A percentile compares a stretch with the other conserved stretches of the same genome.
phyloP scores from a whole-genome alignment of 2,888 invertebrate species.

The Chloromyia formosa region DNA sequence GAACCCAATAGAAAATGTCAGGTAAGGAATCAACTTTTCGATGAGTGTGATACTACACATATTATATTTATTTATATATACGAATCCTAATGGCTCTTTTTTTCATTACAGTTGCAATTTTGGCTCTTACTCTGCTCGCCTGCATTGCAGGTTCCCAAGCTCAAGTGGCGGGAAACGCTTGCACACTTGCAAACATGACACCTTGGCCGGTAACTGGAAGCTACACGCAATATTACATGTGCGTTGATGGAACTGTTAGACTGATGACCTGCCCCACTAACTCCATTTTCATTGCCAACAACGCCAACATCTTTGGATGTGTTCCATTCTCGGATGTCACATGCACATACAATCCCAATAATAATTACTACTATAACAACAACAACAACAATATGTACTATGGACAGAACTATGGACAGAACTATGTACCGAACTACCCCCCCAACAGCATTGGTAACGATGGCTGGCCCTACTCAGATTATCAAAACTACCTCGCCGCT shows the following conservation, averaged over 20 bases:
- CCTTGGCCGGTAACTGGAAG: slow-evolving; percentile 21
- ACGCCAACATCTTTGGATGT: slow-evolving; percentile 16
- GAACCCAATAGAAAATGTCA: neutral
- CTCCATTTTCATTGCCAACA: slow-evolving; percentile 3
- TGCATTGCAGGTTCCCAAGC: neutral
- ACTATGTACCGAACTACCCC: too few relatives aligned
- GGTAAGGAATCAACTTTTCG: neutral
- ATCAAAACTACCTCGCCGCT: neutral
- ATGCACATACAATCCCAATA: slow-evolving; percentile 8
- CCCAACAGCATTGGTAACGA: too few relatives aligned
- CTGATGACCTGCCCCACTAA: neutral
- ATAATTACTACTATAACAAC: too few relatives aligned
- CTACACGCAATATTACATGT: neutral
- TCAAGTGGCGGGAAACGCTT: neutral
- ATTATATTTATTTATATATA: neutral
- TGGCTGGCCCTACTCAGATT: neutral
- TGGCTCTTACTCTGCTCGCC: neutral
- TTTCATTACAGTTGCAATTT: neutral
- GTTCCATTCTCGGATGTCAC: neutral
- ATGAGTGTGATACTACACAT: neutral
- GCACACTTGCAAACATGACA: neutral
- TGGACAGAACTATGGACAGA: neutral
- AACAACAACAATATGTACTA: neutral
- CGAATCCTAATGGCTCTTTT: too few relatives aligned
- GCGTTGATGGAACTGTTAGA: neutral